These are phyloP conservation scores for Deroplatys truncata DNA, from an alignment of 2,888 invertebrate species.

Conservation along the genomic window DNA sequence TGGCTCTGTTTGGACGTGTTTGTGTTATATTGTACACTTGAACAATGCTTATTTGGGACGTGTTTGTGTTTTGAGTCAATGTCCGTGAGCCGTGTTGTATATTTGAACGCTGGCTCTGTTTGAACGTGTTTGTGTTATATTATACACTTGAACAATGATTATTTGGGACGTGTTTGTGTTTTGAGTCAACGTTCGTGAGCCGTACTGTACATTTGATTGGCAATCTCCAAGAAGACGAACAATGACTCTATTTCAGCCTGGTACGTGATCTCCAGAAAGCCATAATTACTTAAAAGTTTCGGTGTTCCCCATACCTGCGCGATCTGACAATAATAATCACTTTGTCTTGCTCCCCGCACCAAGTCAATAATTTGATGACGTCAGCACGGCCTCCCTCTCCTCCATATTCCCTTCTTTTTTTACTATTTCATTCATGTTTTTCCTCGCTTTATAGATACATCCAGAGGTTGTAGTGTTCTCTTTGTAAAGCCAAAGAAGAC, in stretches of 20 bases:
- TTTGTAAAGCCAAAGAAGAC: slow-evolving; percentile 20
- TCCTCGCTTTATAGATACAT: background rate
- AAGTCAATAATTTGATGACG: background rate
- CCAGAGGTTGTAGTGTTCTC: background rate
- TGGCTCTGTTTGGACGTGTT: too few species aligned
- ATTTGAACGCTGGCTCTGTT: too few species aligned
- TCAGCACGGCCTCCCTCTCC: background rate
- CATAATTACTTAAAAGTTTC: background rate
- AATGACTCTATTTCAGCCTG: background rate
- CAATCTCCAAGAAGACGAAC: background rate
- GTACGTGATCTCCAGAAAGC: background rate
- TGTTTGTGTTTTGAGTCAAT: too few species aligned
- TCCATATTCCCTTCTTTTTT: background rate
- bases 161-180: too few species aligned
- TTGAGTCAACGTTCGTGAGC: too few species aligned
- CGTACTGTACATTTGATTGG: too few species aligned
- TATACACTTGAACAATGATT: too few species aligned
- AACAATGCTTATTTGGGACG: too few species aligned
- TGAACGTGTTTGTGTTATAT: too few species aligned
- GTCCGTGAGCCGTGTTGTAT: too few species aligned
- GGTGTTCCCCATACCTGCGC: background rate
- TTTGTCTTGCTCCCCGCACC: background rate
- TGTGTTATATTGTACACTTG: too few species aligned
- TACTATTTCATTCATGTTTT: background rate
- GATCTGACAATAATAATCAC: background rate